Evolutionary conservation across 2,888 invertebrate species (phyloP).

Genomic region (Amphipoea lucens): DNA sequence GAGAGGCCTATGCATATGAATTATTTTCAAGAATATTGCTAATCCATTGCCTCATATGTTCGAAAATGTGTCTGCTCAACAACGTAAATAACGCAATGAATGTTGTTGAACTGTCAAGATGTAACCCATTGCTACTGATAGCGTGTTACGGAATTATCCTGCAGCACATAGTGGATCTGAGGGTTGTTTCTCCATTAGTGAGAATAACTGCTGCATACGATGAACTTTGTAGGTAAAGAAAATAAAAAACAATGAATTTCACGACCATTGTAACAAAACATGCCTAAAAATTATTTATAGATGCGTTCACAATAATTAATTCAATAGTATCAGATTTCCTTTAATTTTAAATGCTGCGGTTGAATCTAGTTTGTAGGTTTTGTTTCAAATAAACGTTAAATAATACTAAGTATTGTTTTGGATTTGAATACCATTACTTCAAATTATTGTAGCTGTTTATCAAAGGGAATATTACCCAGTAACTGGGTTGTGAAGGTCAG

Average conservation of each 20-base stretch:
- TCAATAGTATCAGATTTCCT: slow-evolving; percentile 3
- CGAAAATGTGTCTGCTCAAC: too few relatives aligned
- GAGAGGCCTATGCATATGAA: too few relatives aligned
- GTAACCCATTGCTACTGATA: too few relatives aligned
- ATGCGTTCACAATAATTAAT: slow-evolving; percentile 12
- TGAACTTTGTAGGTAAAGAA: not conserved
- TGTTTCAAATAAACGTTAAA: slow-evolving; percentile 5
- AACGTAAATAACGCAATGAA: too few relatives aligned
- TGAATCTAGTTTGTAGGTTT: slow-evolving; percentile 13
- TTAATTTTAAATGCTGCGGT: slow-evolving; percentile 31
- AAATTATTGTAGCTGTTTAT: not conserved
- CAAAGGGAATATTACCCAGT: not conserved
- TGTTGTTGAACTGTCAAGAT: too few relatives aligned
- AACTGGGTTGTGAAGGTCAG: not conserved
- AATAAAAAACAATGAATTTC: not conserved
- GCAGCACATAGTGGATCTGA: not conserved
- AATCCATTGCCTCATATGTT: too few relatives aligned
- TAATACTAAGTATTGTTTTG: not conserved
- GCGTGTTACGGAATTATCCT: too few relatives aligned
- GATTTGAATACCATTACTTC: not conserved
- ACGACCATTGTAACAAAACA: not conserved
- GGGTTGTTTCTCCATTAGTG: not conserved
- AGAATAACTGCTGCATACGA: not conserved
- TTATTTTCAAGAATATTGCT: too few relatives aligned
- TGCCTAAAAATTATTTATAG: not conserved